Base-by-base conservation (phyloP, 2,797 vertebrate genomes). In the Gymnocypris eckloni region DNA sequence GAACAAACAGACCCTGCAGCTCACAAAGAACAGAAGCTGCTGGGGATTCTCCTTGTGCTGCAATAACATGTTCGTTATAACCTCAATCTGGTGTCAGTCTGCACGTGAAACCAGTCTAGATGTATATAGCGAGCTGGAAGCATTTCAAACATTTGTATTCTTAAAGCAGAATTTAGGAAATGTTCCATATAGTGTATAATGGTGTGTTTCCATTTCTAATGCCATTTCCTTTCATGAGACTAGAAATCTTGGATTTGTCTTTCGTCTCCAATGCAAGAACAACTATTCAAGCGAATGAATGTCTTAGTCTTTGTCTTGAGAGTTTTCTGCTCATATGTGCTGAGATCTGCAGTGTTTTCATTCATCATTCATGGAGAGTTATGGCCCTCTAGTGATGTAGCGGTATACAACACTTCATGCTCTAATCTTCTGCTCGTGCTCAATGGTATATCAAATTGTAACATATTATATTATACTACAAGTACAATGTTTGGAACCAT, bases 31-130 rank as follows among this genome's bases (percentile, higher is more conserved):
- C 45, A 54, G 15, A 18, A 52, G 25, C 43, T 50, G 39, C n/a
- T 10, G 4, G 13, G 28, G 45, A 28, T 25, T 25, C 5, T 75
- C 2, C 25, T 2, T 28, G 0, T 50, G 28, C 18, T 13, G 50
- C 4, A 1, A 43, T 61, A 3, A 16, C 64, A 59, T 94, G 94
- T 93, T 79, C 15, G 4, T 66, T 2, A 52, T 11, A 72, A 8
- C 6, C 45, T 33, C 13, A 66, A 16, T 16, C 28, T 66, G 6
- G 1, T 3, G 28, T 33, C 64, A 33, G 61, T 16, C n/a, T 18
- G 45, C 4, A 16, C 28, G 1, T 28, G 18, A 41, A 75, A 10
- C 2, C 12, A 45, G 6, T 28, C 43, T 28, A 70, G 67, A 70
- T 0, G 1, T 64, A 6, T 6, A 28, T 0, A 15, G 12, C 6